Evolutionary conservation across 1,140 invertebrate genomes (phyloP).

Genomic region (Zaprionus gabonicus): DNA sequence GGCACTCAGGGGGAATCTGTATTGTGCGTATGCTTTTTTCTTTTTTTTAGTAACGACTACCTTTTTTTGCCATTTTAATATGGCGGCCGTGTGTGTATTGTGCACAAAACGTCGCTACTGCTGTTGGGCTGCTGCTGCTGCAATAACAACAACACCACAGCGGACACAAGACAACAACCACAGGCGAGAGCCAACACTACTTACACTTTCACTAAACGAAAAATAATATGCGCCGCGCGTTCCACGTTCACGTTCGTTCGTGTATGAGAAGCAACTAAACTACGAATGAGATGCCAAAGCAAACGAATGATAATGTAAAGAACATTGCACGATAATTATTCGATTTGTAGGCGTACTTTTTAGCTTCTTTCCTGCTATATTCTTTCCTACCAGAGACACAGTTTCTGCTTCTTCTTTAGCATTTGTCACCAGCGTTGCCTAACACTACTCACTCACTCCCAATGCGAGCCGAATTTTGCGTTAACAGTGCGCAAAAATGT

Average conservation of each 20-base stretch:
- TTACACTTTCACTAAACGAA: conserved; percentile 73
- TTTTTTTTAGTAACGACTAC: conserved; percentile 47
- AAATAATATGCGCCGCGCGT: conserved; percentile 68
- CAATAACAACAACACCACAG: conserved; percentile 41
- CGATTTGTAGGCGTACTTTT: conserved; percentile 53
- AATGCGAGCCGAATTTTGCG: not conserved
- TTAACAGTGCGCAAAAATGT: conserved; percentile 12
- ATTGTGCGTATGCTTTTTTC: conserved; percentile 39
- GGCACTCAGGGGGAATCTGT: conserved; percentile 10
- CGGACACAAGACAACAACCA: conserved; percentile 42
- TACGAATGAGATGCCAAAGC: conserved; percentile 49
- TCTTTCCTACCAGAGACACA: conserved; percentile 28
- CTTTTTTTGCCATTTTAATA: conserved; percentile 62
- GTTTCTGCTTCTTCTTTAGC: conserved; percentile 22
- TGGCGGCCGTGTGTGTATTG: conserved; percentile 62
- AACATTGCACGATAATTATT: conserved; percentile 62
- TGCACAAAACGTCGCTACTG: conserved; percentile 53
- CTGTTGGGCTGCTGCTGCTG: conserved; percentile 34
- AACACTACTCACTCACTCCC: conserved; percentile 20
- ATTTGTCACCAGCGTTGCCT: not conserved
- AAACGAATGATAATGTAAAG: conserved; percentile 55
- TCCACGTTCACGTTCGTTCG: conserved; percentile 57
- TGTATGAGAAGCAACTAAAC: conserved; percentile 55
- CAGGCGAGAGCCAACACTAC: conserved; percentile 52
- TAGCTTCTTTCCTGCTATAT: conserved; percentile 34